A percentile compares a stretch with the other conserved stretches of the same genome.
Conservation (phyloP, 2,797 vertebrate species). For the Monodelphis domestica region DNA sequence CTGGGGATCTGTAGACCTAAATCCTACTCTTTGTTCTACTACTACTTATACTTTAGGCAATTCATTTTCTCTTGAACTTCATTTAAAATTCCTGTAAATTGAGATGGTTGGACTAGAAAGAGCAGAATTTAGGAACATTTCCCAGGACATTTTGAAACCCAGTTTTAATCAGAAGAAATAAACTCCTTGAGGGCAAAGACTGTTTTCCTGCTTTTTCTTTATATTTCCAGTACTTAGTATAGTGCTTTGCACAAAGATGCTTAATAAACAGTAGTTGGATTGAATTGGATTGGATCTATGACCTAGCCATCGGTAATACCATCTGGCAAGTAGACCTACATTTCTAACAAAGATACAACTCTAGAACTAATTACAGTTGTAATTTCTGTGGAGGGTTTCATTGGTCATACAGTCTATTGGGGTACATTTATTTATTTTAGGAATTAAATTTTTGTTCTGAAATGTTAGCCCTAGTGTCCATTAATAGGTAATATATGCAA, state of each 20-base stretch:
- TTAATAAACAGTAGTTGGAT: neutral
- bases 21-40: neutral
- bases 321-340: neutral
- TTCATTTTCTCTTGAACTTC: neutral
- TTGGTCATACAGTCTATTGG: neutral
- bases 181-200: neutral
- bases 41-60: neutral
- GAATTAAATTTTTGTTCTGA: neutral
- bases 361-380: neutral
- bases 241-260: neutral
- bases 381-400: neutral
- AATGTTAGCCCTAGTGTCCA: neutral
- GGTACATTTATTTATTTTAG: neutral
- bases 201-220: neutral
- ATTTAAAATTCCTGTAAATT: neutral
- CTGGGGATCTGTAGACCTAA: neutral
- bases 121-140: slow-evolving; percentile 32
- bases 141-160: slow-evolving; percentile 31
- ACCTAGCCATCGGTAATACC: neutral
- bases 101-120: neutral
- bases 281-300: neutral
- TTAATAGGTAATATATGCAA: neutral
- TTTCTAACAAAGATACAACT: neutral
- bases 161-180: slow-evolving; percentile 47
- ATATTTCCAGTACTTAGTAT: neutral